Percentiles rank a stretch among this genome's conserved stretches.
Conservation (phyloP, 2,888 invertebrate genomes). For the Zele albiditarsus region DNA sequence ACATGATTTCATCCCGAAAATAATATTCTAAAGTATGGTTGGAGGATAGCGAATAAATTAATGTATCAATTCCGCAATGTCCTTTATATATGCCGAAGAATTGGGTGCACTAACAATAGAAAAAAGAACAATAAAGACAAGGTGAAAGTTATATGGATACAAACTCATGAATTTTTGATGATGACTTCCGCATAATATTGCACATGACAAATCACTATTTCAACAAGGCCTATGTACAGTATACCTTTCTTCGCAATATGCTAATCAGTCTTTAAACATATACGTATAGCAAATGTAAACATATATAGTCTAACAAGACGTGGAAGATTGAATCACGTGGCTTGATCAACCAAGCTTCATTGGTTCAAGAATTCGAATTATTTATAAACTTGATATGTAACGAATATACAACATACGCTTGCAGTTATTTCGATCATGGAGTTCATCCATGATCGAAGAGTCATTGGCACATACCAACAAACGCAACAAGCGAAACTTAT, state of each 20-base stretch:
- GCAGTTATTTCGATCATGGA: background rate
- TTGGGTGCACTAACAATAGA: background rate
- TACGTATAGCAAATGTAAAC: background rate
- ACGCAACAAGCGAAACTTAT: background rate
- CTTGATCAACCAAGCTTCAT: background rate
- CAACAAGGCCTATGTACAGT: background rate
- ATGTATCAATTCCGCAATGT: background rate
- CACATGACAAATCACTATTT: background rate
- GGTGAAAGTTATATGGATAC: background rate
- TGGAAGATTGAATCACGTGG: background rate
- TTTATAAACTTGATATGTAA: background rate
- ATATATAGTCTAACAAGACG: background rate
- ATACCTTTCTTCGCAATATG: background rate
- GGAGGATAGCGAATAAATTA: background rate
- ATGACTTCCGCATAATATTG: slow-evolving; percentile 6
- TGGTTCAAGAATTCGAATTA: slow-evolving; percentile 7
- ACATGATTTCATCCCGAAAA: too few species aligned
- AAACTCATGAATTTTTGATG: slow-evolving; percentile 5
- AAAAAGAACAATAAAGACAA: background rate
- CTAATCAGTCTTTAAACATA: background rate
- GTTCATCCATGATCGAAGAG: background rate
- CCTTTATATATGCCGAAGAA: background rate
- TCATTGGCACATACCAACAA: background rate
- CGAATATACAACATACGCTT: background rate
- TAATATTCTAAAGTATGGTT: too few species aligned